Base-by-base conservation (phyloP, 1,140 invertebrate genomes). In the Calephelis nemesis region DNA sequence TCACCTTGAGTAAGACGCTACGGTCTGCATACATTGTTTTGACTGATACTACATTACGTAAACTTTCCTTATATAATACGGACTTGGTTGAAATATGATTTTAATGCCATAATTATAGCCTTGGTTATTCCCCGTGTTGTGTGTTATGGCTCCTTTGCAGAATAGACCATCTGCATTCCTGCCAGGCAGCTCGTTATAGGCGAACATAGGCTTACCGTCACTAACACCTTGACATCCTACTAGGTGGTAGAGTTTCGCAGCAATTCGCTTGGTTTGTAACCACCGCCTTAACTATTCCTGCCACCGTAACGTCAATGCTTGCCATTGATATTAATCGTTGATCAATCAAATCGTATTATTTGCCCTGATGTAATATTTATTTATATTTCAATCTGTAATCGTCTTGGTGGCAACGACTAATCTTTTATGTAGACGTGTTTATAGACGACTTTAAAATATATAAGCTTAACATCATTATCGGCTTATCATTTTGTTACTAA, bases 1-100 rank as follows among this genome's bases (percentile, higher is more conserved):
- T 60, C 54, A 60, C 54, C 54, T 60, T 60, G 54, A 60, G 54
- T 60, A 60, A 60, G 54, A 19, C 54, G 11, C 52, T 50, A 52
- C 50, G 15, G 30, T 58, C 54, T 58, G 19, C 19, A 58, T 58
- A 58, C 54, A 40, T 58, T 58, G 54, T 58, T 58, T 58, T 58
- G 54, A 58, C 54, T 58, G 54, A 39, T 39, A 19, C 7, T 13
- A 30, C 19, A 19, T 58, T 58, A 39, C 30, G 19, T 58, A 58
- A 58, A 58, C 30, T 58, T 40, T 12, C 11, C 8, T 58, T 54
- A 54, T 39, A 54, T 54, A 54, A 54, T 10, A 54, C 7, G 50
- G 7, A 13, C 13, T 13, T 13, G 12, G 50, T 15, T 19, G 2
- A 52, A 15, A 52, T 19, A 1, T 7, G 6, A n/a, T 9, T 52